These are phyloP conservation scores for Pyrocephalus nanus DNA, from an alignment of 2,797 vertebrate genomes.

Conservation along the genomic window DNA sequence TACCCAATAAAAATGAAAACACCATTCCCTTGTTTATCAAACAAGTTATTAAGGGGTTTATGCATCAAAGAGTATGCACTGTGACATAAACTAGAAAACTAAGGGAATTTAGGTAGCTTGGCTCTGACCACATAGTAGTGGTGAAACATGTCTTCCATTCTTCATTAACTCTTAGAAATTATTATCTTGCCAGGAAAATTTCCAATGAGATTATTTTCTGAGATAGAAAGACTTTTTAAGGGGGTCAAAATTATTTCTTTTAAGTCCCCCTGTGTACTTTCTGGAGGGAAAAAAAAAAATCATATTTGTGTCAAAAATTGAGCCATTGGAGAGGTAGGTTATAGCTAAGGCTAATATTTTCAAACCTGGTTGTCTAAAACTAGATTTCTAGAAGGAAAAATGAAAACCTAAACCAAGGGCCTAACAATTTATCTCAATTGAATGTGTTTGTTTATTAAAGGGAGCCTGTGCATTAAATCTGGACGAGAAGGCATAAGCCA, in stretches of 20 bases:
- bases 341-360: not conserved
- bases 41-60: not conserved
- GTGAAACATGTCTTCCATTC: not conserved
- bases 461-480: not conserved
- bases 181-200: not conserved
- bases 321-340: rapidly evolving
- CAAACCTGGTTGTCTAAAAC: not conserved
- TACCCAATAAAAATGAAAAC: not conserved
- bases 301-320: not conserved
- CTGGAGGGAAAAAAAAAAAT: not conserved
- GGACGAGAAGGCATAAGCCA: not conserved
- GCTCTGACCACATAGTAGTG: not conserved
- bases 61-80: not conserved
- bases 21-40: not conserved
- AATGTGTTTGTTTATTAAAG: not conserved
- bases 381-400: not conserved
- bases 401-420: not conserved
- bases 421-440: not conserved
- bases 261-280: not conserved
- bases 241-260: not conserved
- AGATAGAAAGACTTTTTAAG: not conserved
- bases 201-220: not conserved
- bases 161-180: not conserved
- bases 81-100: not conserved
- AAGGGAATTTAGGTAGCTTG: not conserved